phyloP scores from a whole-genome alignment of 53 echinoderm and acorn worm genomes.

The Glandiceps talaboti region DNA sequence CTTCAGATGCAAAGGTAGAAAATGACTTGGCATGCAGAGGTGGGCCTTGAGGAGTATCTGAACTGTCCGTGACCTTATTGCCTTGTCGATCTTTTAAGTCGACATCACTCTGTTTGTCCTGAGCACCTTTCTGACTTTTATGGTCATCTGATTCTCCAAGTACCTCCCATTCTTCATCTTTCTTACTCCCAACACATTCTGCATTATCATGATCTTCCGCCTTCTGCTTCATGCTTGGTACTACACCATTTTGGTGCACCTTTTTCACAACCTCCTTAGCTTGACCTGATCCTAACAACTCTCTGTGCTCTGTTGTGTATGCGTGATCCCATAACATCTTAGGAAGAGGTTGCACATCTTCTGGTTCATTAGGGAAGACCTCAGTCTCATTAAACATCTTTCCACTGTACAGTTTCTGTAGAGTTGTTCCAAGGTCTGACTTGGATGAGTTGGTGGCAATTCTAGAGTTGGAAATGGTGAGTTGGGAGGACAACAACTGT shows the following conservation, averaged over 20 bases:
- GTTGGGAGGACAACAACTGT: constrained; percentile 71
- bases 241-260: neutral
- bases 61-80: neutral
- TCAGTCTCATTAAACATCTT: constrained; percentile 28
- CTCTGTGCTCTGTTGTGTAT: constrained; percentile 25
- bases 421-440: constrained; percentile 57
- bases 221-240: neutral
- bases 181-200: too few relatives aligned
- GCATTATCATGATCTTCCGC: too few relatives aligned
- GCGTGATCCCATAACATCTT: constrained; percentile 75
- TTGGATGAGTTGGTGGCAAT: constrained; percentile 64
- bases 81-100: neutral
- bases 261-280: neutral
- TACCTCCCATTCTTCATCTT: too few relatives aligned
- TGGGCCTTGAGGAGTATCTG: neutral
- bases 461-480: constrained; percentile 86
- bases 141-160: neutral
- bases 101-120: neutral
- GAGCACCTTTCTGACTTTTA: neutral
- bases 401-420: constrained; percentile 59
- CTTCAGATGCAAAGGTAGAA: constrained; percentile 23
- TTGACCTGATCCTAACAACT: neutral
- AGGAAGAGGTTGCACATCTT: constrained; percentile 40
- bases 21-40: neutral
- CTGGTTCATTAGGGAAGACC: constrained; percentile 27